Conservation (phyloP, 2,113 vertebrate species). For the Odontesthes bonariensis region DNA sequence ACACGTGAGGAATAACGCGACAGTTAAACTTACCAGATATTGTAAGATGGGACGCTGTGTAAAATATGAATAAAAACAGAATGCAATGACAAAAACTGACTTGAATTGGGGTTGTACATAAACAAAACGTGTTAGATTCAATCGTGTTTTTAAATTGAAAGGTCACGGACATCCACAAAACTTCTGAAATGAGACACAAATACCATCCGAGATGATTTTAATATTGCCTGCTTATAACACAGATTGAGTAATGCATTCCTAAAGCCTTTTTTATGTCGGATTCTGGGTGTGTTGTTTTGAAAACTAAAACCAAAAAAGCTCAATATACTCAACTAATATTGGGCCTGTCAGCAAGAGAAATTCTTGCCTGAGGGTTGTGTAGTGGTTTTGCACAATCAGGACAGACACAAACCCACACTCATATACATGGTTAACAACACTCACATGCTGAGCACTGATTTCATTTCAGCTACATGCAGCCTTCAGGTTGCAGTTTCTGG, state of each 20-base stretch:
- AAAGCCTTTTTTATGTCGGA: too few relatives aligned
- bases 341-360: slow-evolving; percentile 9
- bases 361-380: slow-evolving; percentile 16
- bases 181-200: slow-evolving; percentile 16
- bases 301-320: background rate
- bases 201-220: background rate
- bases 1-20: background rate
- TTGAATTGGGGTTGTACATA: background rate
- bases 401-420: slow-evolving; percentile 6
- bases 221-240: background rate
- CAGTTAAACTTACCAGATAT: background rate
- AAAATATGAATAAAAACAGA: too few relatives aligned
- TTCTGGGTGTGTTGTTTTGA: slow-evolving; percentile 1
- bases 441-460: slow-evolving; percentile 17
- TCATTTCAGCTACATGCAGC: slow-evolving; percentile 23
- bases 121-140: slow-evolving; percentile 1
- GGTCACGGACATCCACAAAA: slow-evolving; percentile 17
- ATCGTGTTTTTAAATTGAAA: slow-evolving; percentile 7
- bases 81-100: too few relatives aligned
- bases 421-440: slow-evolving; percentile 22
- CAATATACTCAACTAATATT: background rate
- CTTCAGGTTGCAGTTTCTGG: slow-evolving; percentile 8
- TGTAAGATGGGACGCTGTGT: too few relatives aligned
- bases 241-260: background rate
- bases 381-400: background rate